Evolutionary conservation across 2,888 invertebrate species (phyloP).

Genomic region (Hemithea aestivaria): DNA sequence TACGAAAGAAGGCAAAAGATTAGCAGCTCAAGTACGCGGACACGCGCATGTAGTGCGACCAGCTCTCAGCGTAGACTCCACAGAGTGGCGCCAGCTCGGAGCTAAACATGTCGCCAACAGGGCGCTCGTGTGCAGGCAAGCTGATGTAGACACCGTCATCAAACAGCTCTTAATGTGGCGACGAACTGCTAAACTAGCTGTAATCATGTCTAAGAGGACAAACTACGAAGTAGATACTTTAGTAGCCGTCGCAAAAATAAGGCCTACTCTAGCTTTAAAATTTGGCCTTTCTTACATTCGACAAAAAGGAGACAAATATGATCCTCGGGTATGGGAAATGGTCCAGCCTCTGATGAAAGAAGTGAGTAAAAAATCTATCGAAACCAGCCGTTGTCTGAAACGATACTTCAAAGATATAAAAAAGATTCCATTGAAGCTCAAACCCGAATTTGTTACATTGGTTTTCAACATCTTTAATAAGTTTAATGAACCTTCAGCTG

Average conservation of each 20-base stretch:
- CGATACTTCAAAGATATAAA: slow-evolving; percentile 20
- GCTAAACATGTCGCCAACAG: slow-evolving; percentile 47
- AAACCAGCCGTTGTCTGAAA: slow-evolving; percentile 12
- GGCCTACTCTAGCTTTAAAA: slow-evolving; percentile 31
- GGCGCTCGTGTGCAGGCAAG: slow-evolving; percentile 32
- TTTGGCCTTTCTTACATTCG: slow-evolving; percentile 34
- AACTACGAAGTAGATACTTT: too few species aligned
- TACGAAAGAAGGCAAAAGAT: slow-evolving; percentile 15
- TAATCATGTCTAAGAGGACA: slow-evolving; percentile 32
- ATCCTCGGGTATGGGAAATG: slow-evolving; percentile 43
- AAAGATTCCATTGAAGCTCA: slow-evolving; percentile 34
- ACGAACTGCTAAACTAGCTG: slow-evolving; percentile 38
- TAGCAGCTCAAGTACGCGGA: slow-evolving; percentile 39
- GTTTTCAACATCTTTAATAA: not conserved
- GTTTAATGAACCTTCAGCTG: too few species aligned
- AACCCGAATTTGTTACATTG: slow-evolving; percentile 34
- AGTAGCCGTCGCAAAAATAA: too few species aligned
- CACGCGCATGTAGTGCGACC: slow-evolving; percentile 44
- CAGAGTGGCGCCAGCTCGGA: slow-evolving; percentile 42
- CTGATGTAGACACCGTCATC: slow-evolving; percentile 30
- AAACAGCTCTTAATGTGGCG: slow-evolving; percentile 35
- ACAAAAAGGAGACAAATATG: slow-evolving; percentile 18
- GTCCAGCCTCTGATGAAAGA: slow-evolving; percentile 37
- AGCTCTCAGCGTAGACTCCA: slow-evolving; percentile 31
- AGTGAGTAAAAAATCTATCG: slow-evolving; percentile 25